phyloP scores from a whole-genome alignment of 2,888 invertebrate genomes.

The Selenia dentaria region DNA sequence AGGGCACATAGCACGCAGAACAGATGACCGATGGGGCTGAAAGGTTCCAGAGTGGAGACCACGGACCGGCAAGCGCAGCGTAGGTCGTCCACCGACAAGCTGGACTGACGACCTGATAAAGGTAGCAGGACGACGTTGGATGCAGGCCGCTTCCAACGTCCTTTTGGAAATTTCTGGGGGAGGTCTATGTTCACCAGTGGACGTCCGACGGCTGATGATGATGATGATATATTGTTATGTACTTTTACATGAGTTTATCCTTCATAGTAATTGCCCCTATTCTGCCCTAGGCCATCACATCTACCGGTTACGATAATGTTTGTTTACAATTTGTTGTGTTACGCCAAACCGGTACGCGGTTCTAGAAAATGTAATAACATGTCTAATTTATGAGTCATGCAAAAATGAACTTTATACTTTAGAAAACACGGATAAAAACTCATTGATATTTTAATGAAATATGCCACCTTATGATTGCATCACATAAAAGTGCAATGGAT shows the following conservation, averaged over 20 bases:
- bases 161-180: too few relatives aligned
- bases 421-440: constrained; percentile 1
- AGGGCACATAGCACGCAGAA: too few relatives aligned
- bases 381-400: not conserved
- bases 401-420: constrained; percentile 17
- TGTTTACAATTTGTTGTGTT: constrained; percentile 55
- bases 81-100: too few relatives aligned
- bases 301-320: constrained; percentile 53
- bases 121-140: too few relatives aligned
- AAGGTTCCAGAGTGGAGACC: too few relatives aligned
- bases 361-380: constrained; percentile 44
- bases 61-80: too few relatives aligned
- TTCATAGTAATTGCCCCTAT: not conserved
- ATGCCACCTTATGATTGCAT: not conserved
- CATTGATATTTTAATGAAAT: not conserved
- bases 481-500: constrained; percentile 4
- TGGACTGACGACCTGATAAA: too few relatives aligned
- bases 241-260: not conserved
- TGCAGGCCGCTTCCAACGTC: too few relatives aligned
- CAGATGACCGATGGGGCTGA: too few relatives aligned
- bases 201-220: too few relatives aligned
- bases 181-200: too few relatives aligned
- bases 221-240: too few relatives aligned
- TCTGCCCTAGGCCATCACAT: constrained; percentile 1
- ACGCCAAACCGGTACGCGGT: constrained; percentile 48